Evolutionary conservation across 2,113 vertebrate species (phyloP).

Genomic region (Pristiophorus japonicus): DNA sequence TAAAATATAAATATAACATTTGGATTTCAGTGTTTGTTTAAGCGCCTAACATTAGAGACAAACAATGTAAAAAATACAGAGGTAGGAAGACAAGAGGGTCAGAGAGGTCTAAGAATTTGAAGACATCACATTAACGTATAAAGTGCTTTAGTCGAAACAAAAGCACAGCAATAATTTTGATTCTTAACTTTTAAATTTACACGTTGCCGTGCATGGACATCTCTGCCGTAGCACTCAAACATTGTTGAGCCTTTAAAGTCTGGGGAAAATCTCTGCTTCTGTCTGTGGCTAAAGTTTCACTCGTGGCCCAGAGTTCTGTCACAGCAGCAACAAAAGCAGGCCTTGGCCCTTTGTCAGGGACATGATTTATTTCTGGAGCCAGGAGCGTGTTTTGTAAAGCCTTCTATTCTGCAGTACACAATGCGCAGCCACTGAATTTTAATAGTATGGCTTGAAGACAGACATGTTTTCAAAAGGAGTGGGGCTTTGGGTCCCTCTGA

Average conservation of each 20-base stretch:
- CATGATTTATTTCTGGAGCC: conserved; percentile 38
- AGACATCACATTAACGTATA: not conserved
- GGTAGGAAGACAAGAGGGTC: not conserved
- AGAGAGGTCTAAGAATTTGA: too few relatives aligned
- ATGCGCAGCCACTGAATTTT: conserved; percentile 37
- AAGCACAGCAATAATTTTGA: not conserved
- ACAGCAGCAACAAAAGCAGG: conserved; percentile 32
- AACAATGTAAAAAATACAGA: not conserved
- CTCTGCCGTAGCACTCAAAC: not conserved
- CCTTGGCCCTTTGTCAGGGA: conserved; percentile 34
- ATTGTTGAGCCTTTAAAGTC: conserved; percentile 28
- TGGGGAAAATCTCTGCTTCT: conserved; percentile 28
- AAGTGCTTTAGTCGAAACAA: not conserved
- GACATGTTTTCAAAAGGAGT: conserved; percentile 35
- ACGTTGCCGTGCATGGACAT: not conserved
- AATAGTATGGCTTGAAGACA: conserved; percentile 36
- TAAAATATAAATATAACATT: not conserved
- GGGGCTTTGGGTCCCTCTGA: conserved; percentile 34
- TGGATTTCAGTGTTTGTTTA: not conserved
- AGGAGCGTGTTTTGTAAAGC: conserved; percentile 38
- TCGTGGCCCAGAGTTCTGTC: conserved; percentile 34
- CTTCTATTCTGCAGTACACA: conserved; percentile 32
- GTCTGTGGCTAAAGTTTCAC: conserved; percentile 30
- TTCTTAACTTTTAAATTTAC: conserved; percentile 14
- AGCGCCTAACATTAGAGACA: not conserved